A percentile compares a stretch with the other conserved stretches of the same genome.
These are phyloP conservation scores for Cryptotis parvus DNA, from an alignment of 2,113 vertebrate species.

Conservation along the genomic window DNA sequence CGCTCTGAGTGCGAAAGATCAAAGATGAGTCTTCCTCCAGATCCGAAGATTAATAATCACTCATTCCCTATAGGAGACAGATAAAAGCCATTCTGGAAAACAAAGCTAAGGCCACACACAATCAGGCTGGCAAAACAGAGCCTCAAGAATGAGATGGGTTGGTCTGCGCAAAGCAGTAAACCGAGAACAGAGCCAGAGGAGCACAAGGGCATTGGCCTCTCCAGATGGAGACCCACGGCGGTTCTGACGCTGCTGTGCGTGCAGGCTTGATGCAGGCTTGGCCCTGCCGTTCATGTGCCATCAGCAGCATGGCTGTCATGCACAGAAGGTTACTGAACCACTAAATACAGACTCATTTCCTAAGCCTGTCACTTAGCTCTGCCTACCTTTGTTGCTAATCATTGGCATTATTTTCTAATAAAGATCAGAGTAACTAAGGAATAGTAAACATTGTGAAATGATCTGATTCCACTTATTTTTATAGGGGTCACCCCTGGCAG, in stretches of 20 bases:
- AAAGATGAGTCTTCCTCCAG: constrained; percentile 34
- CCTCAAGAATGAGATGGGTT: neutral
- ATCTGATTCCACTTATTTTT: neutral
- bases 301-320: neutral
- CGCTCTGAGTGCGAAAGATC: neutral
- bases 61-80: constrained; percentile 6
- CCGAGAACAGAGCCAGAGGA: neutral
- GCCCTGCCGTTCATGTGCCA: neutral
- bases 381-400: constrained; percentile 13
- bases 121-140: neutral
- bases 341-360: neutral
- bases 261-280: neutral
- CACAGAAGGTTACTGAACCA: neutral
- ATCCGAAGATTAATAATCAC: constrained; percentile 47
- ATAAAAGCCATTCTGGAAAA: constrained; percentile 43
- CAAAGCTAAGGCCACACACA: constrained; percentile 8
- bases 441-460: neutral
- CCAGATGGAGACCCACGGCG: constrained; percentile 57
- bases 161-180: neutral
- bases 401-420: constrained; percentile 48
- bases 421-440: constrained; percentile 17
- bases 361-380: neutral
- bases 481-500: no score
- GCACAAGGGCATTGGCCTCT: neutral
- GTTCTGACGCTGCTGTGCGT: neutral